phyloP scores from a whole-genome alignment of 1,140 invertebrate species.

The Bilobella aurantiaca region DNA sequence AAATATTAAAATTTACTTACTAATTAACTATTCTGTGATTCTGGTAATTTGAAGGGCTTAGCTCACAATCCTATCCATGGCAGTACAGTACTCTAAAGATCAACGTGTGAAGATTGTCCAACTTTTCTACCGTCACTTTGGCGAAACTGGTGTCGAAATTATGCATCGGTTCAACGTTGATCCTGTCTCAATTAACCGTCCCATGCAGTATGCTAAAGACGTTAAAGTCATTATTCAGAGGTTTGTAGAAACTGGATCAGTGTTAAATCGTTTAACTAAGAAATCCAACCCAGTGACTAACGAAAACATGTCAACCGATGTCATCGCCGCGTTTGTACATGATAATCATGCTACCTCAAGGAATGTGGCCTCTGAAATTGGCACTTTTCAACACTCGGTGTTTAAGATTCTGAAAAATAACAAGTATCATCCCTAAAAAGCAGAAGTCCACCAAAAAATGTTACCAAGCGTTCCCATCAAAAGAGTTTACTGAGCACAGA shows the following conservation, averaged over 20 bases:
- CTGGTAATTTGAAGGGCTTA: no score
- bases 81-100: no score
- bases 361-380: background rate
- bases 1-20: no score
- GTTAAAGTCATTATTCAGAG: background rate
- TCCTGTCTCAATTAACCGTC: no score
- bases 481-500: background rate
- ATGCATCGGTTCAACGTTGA: no score
- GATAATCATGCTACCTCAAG: background rate
- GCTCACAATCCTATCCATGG: no score
- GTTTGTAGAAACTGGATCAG: background rate
- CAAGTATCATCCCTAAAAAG: slow-evolving; percentile 9
- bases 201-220: no score
- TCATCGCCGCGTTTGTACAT: background rate
- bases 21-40: no score
- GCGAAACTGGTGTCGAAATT: no score
- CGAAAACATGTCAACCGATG: background rate
- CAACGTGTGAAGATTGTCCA: no score
- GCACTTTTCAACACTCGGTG: background rate
- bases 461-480: background rate
- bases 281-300: background rate
- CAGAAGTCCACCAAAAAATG: background rate
- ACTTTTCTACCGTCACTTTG: no score
- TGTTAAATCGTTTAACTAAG: background rate
- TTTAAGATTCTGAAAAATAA: background rate